Evolutionary conservation across 2,888 invertebrate genomes (phyloP), one percentile per base, ranked within the genome.

Genomic region (Tachina fera): DNA sequence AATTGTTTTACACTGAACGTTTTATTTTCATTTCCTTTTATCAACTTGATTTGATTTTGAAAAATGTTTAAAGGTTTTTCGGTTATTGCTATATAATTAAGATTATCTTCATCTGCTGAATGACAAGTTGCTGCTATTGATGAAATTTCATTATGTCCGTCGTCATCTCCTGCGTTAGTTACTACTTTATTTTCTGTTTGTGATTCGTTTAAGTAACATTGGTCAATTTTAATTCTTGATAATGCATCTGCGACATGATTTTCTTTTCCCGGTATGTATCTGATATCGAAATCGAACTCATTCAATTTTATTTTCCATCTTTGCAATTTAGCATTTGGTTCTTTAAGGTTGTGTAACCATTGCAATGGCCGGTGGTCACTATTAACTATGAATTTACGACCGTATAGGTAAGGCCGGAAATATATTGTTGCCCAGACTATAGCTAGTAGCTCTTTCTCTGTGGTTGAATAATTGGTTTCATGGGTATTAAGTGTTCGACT

Each of bases 361-460:
- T 56, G 53, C 51, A 76, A 16, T 9, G 67, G 76, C 22, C 22
- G 9, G 41, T 67, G 67, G 45, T 76, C 76, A 14, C 45, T 76
- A 9, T 58, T 65, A 19, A 76, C 45, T 2, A 14, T 39, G 39
- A 74, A 74, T 63, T 63, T 61, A 41, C 74, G 49, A 16, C 74
- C 74, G 19, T 41, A 74, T 13, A 74, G 41, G n/a, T 74, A 74
- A 13, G 31, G 74, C 41, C 75, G 9, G 22, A 76, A 76, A 41
- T 76, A 65, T 56, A 56, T 76, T 10, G 65, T 56, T 13, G 76
- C 65, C 76, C 58, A 76, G 11, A 76, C 51, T n/a, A 78, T 58
- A 11, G 78, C 78, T 16, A 78, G 14, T 2, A 68, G 49, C 5
- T 78, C 70, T 43, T 47, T 60, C 16, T 78, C 77, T 45, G 39